A percentile compares a stretch with the other conserved stretches of the same genome.
Conservation (phyloP, 30 jellyfish, hydroid and myxozoan species). For the Catostylus mosaicus region DNA sequence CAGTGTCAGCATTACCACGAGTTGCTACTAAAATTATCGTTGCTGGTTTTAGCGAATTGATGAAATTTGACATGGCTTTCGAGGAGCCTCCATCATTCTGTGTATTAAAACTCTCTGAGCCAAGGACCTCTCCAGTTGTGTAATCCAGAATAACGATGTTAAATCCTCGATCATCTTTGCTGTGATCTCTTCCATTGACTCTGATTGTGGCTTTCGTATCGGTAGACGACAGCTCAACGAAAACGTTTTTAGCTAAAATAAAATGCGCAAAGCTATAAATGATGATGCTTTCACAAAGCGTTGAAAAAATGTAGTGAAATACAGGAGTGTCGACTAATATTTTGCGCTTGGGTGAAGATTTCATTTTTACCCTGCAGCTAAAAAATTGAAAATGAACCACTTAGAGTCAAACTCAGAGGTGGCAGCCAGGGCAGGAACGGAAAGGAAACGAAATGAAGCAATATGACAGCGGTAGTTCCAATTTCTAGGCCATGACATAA, state of each 20-base stretch:
- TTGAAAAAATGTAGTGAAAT: too few species aligned
- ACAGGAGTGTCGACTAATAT: too few species aligned
- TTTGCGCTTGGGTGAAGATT: too few species aligned
- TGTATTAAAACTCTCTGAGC: slow-evolving; percentile 85
- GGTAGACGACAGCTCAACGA: slow-evolving; percentile 78
- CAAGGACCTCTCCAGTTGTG: slow-evolving; percentile 81
- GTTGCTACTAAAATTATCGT: slow-evolving; percentile 81
- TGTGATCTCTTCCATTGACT: slow-evolving; percentile 83
- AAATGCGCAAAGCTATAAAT: neutral
- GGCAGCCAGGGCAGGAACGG: too few species aligned
- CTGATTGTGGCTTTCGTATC: slow-evolving; percentile 79
- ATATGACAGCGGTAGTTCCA: too few species aligned
- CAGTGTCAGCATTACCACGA: slow-evolving; percentile 77
- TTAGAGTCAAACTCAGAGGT: too few species aligned
- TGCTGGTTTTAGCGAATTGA: slow-evolving; percentile 73
- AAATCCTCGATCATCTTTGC: slow-evolving; percentile 91
- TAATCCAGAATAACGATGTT: slow-evolving; percentile 85
- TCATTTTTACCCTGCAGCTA: too few species aligned
- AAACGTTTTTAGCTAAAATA: slow-evolving; percentile 50
- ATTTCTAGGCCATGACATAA: too few species aligned
- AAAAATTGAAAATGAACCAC: too few species aligned
- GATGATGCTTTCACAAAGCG: too few species aligned
- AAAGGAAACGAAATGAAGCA: too few species aligned
- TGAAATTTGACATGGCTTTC: slow-evolving; percentile 89
- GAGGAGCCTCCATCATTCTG: slow-evolving; percentile 88